Evolutionary conservation across 2,888 invertebrate species (phyloP).

Genomic region (Morpho achilles): DNA sequence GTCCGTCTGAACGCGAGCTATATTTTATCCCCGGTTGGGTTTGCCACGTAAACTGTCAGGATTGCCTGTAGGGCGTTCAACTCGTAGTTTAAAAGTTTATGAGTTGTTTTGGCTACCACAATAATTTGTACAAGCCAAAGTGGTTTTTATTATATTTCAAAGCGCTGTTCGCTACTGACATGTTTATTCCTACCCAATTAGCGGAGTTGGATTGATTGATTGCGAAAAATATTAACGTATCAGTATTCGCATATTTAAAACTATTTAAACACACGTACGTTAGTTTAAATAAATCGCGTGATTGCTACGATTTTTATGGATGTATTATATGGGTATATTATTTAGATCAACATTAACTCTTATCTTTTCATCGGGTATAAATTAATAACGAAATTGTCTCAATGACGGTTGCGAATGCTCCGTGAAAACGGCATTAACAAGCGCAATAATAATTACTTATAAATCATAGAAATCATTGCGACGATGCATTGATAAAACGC

Average conservation of each 20-base stretch:
- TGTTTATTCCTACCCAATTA: constrained; percentile 11
- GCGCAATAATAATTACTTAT: constrained; percentile 75
- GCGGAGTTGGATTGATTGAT: background rate
- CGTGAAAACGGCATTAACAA: constrained; percentile 74
- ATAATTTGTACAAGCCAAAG: constrained; percentile 11
- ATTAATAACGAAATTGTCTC: constrained; percentile 59
- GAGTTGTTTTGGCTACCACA: constrained; percentile 24
- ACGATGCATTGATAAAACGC: constrained; percentile 78
- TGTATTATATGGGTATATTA: background rate
- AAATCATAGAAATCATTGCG: constrained; percentile 72
- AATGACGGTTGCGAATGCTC: constrained; percentile 62
- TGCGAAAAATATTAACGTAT: constrained; percentile 2
- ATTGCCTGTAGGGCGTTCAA: constrained; percentile 71
- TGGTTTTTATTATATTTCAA: constrained; percentile 11
- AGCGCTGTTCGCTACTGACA: constrained; percentile 7
- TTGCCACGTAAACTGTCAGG: constrained; percentile 74
- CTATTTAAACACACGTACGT: background rate
- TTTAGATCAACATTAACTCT: constrained; percentile 16
- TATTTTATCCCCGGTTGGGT: constrained; percentile 74
- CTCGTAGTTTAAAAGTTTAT: constrained; percentile 57
- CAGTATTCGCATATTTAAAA: background rate
- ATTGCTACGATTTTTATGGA: background rate
- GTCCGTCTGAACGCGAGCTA: constrained; percentile 73
- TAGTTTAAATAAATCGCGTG: background rate
- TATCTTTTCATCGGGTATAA: constrained; percentile 29